Percentiles rank a stretch among this genome's conserved stretches.
These are phyloP conservation scores for Camponotus pennsylvanicus DNA, from an alignment of 1,140 invertebrate genomes.

Conservation along the genomic window DNA sequence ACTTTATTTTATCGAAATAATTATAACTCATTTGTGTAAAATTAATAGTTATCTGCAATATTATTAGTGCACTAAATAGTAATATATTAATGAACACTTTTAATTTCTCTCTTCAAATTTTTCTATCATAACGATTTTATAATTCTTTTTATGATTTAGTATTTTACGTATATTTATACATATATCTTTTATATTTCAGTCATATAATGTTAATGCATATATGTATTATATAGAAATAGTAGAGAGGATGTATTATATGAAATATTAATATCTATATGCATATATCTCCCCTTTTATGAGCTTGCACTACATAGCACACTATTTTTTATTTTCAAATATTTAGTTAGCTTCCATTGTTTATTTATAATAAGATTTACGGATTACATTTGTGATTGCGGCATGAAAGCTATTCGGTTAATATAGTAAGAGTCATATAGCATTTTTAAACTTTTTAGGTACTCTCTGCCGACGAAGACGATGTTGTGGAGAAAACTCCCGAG, in stretches of 20 bases:
- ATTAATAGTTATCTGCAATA: background rate
- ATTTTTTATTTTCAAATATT: constrained; percentile 3
- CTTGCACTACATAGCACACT: background rate
- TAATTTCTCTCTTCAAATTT: background rate
- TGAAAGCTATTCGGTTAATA: background rate
- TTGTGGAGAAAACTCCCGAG: constrained; percentile 70
- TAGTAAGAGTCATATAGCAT: background rate
- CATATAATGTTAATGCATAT: background rate
- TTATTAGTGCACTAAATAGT: background rate
- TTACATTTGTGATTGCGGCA: constrained; percentile 6
- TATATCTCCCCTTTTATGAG: background rate
- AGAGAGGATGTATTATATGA: background rate
- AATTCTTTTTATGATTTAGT: background rate
- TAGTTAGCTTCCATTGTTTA: background rate
- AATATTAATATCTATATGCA: background rate
- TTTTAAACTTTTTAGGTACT: constrained; percentile 50
- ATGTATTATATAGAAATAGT: constrained; percentile 5
- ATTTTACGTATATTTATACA: background rate
- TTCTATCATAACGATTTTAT: background rate
- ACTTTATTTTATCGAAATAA: constrained; percentile 19
- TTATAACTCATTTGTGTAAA: background rate
- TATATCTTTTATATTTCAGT: background rate
- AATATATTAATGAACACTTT: no score
- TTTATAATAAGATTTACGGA: background rate
- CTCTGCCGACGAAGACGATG: constrained; percentile 62